phyloP scores from a whole-genome alignment of 2,113 vertebrate species.

The Salvelinus alpinus region DNA sequence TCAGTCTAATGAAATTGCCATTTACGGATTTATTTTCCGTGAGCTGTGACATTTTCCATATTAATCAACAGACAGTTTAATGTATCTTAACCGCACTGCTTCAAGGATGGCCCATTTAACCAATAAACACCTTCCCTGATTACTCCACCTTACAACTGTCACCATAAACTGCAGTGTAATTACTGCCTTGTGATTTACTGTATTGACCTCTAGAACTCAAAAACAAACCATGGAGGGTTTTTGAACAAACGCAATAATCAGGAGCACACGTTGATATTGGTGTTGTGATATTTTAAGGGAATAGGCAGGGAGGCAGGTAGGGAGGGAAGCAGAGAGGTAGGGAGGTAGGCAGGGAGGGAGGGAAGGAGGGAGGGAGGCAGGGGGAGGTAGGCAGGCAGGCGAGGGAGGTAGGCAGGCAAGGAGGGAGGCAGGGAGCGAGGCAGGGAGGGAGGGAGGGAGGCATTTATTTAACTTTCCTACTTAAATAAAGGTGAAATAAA shows the following conservation, averaged over 20 bases:
- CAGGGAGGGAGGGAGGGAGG: neutral
- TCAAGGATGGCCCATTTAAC: neutral
- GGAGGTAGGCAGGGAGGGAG: too few relatives aligned
- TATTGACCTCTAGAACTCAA: constrained; percentile 46
- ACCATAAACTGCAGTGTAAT: constrained; percentile 60
- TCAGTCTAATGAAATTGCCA: neutral
- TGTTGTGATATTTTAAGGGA: too few relatives aligned
- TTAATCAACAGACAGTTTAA: neutral
- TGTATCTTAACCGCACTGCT: neutral
- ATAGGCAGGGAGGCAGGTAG: too few relatives aligned
- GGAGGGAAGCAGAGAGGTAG: too few relatives aligned
- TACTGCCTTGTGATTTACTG: constrained; percentile 33
- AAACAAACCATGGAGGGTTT: constrained; percentile 51
- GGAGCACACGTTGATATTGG: constrained; percentile 19
- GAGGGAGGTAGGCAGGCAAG: too few relatives aligned
- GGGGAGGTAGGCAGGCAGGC: too few relatives aligned
- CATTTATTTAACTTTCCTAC: too few relatives aligned
- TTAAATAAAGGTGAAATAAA: too few relatives aligned
- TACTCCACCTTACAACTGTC: constrained; percentile 48
- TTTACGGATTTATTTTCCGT: neutral
- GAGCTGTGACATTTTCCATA: neutral
- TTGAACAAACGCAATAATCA: neutral
- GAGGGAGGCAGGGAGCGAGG: neutral
- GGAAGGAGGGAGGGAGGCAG: too few relatives aligned
- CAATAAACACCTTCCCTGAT: constrained; percentile 26